Conservation (phyloP, 2,113 vertebrate genomes). For the Donacobius atricapilla region DNA sequence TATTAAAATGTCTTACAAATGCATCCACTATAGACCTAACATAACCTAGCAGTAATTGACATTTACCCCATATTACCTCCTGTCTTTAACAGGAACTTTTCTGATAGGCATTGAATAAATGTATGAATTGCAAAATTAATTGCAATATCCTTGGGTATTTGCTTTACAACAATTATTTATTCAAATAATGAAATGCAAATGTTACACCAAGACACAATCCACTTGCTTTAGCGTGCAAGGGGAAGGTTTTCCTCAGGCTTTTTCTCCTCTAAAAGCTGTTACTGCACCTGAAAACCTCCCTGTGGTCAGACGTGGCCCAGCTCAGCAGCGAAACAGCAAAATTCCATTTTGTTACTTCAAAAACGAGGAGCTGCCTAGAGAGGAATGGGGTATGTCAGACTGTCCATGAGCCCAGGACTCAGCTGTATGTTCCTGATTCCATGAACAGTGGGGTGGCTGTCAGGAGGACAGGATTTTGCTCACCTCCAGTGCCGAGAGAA, state of each 20-base stretch:
- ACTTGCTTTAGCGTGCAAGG: neutral
- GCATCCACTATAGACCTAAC: neutral
- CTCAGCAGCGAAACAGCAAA: neutral
- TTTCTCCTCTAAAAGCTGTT: neutral
- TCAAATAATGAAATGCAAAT: neutral
- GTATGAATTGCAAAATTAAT: neutral
- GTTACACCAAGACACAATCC: neutral
- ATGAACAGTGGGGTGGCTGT: accelerated
- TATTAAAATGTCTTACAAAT: neutral
- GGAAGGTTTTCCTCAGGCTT: neutral
- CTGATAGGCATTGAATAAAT: neutral
- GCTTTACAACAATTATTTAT: neutral
- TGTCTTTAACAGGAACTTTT: neutral
- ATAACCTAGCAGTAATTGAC: neutral
- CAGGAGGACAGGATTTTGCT: neutral
- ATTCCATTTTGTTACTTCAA: neutral
- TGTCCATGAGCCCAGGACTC: neutral
- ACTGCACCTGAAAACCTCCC: neutral
- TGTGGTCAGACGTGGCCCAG: neutral
- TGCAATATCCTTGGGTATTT: neutral
- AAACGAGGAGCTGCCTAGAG: neutral
- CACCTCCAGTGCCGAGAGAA: neutral
- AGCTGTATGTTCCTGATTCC: neutral
- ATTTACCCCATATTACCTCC: neutral
- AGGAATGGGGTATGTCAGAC: neutral